phyloP scores from a whole-genome alignment of 1,140 invertebrate species.

The Trichonephila inaurata region DNA sequence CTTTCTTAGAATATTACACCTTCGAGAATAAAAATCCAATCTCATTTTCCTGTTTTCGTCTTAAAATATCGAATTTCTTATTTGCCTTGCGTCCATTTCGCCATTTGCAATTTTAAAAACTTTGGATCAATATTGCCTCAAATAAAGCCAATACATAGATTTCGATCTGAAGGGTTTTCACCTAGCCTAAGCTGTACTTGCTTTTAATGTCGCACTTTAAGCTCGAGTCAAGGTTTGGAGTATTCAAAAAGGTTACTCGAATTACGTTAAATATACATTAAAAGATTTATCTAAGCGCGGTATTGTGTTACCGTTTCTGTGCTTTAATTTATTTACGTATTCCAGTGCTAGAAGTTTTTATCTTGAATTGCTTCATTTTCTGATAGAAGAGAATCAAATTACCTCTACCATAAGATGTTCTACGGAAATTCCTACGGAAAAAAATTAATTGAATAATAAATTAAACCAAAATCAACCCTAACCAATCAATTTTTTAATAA shows the following conservation, averaged over 20 bases:
- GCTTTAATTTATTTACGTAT: background rate
- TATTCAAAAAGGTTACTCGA: background rate
- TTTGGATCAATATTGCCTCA: background rate
- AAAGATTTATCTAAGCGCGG: background rate
- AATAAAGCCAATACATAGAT: background rate
- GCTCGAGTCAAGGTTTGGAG: background rate
- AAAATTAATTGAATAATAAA: too few species aligned
- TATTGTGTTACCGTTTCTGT: background rate
- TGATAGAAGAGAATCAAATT: background rate
- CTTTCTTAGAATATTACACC: background rate
- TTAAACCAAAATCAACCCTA: too few species aligned
- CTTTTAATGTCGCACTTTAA: background rate
- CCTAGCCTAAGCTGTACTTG: background rate
- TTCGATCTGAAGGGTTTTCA: background rate
- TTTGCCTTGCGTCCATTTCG: background rate
- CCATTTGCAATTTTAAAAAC: background rate
- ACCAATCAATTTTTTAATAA: too few species aligned
- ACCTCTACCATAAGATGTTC: background rate
- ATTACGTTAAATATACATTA: slow-evolving; percentile 19
- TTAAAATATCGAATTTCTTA: background rate
- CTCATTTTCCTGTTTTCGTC: background rate
- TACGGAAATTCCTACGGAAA: too few species aligned
- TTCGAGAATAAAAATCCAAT: background rate
- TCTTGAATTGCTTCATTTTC: background rate
- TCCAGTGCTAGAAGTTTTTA: background rate